Conservation (phyloP, 2,113 vertebrate species). For the Mobula hypostoma region DNA sequence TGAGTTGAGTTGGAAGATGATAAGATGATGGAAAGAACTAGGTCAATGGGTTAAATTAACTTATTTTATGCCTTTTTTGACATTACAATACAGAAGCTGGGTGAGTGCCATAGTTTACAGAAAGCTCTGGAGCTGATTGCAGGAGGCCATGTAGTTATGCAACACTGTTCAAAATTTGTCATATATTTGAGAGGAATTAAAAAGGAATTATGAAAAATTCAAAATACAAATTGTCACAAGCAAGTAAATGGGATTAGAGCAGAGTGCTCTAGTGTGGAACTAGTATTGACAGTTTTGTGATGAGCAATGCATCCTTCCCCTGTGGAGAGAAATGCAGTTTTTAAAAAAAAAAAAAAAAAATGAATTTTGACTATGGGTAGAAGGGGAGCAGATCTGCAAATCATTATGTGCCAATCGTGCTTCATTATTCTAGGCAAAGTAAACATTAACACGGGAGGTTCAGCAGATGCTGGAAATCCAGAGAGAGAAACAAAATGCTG, state of each 20-base stretch:
- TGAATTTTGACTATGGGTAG: background rate
- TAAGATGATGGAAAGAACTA: background rate
- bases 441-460: background rate
- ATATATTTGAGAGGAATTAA: background rate
- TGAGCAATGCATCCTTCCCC: background rate
- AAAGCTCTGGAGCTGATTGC: background rate
- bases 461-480: no score
- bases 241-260: slow-evolving; percentile 9
- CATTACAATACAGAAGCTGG: background rate
- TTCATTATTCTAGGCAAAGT: background rate
- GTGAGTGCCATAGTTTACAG: background rate
- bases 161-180: background rate
- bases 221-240: background rate
- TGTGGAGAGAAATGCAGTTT: background rate
- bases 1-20: background rate
- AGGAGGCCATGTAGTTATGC: no score
- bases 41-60: background rate
- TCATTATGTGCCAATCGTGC: background rate
- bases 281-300: background rate
- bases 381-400: background rate
- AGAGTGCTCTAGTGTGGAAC: background rate
- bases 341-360: background rate
- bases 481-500: no score
- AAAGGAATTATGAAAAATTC: background rate
- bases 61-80: background rate